These are phyloP conservation scores for Octodon degus DNA, from an alignment of 2,113 vertebrate genomes.

Conservation along the genomic window DNA sequence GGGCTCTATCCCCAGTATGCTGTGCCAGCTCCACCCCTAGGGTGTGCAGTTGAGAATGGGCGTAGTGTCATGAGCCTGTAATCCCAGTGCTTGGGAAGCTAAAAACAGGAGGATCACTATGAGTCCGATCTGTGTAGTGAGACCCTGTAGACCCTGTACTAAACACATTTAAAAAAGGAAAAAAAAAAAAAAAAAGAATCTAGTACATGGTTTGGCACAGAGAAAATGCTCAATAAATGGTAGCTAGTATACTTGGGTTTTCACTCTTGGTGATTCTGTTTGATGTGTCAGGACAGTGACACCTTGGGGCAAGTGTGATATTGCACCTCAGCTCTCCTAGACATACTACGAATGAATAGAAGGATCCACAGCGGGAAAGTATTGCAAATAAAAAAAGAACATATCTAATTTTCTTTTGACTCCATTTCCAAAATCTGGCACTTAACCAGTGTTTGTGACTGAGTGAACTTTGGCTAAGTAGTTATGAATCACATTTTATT, in stretches of 20 bases:
- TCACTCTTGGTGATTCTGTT: not conserved
- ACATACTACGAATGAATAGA: not conserved
- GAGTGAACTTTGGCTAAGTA: not conserved
- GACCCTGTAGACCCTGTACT: no score
- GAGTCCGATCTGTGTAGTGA: no score
- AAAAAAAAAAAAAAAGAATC: not conserved
- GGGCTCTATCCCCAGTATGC: no score
- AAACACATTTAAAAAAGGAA: no score
- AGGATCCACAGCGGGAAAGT: not conserved
- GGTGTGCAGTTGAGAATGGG: no score
- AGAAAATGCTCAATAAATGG: not conserved
- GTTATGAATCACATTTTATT: not conserved
- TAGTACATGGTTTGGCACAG: not conserved
- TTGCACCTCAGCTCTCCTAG: constrained; percentile 22
- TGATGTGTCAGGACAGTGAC: not conserved
- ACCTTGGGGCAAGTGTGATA: constrained; percentile 15
- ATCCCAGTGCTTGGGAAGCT: no score
- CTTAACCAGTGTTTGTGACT: not conserved
- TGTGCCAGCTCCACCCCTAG: no score
- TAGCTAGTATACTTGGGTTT: not conserved
- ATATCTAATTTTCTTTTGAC: not conserved
- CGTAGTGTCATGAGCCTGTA: no score
- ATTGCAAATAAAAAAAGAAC: not conserved
- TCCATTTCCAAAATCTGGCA: not conserved
- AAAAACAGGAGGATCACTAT: no score